Evolutionary conservation across 2,888 invertebrate species (phyloP), one percentile per base, ranked within the genome.

Genomic region (Meiosimyza platycephala): DNA sequence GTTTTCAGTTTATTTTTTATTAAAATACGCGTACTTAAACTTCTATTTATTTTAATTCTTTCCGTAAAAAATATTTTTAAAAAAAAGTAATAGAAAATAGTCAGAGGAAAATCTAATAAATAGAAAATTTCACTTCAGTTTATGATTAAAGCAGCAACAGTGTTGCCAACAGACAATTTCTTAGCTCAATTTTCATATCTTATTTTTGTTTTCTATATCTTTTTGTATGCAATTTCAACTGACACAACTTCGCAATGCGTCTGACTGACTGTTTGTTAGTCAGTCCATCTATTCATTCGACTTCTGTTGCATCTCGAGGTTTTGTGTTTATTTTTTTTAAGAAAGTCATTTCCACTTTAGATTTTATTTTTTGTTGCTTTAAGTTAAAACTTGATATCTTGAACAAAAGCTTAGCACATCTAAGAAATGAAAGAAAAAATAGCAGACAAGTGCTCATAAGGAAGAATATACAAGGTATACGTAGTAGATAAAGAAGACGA

Each of bases 321-420:
- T 15, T 57, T 18, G 18, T 28, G 57, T 18, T 57, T 57, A 11
- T 50, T 40, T 59, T 57, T 66, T 51, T 66, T 66, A 40, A 62
- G 54, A 71, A 73, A 73, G 48, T 73, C 48, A 67, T 74, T 71
- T 74, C 70, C 73, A 74, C 71, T 69, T 69, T 40, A 62, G 60
- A 67, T 63, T 67, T 22, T 62, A 54, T 67, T 33, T 40, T 40
- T 47, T 47, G 48, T 47, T 40, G 47, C 47, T 48, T 63, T 48
- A n/a, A 47, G 48, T 12, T 40, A 60, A 69, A 69, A 69, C 69
- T 69, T 69, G 69, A 69, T 69, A 69, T 47, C 40, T 63, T 47
- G 16, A 18, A 48, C 63, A 63, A 47, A 63, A 18, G 18, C 63
- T 57, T 15, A 57, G 18, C 16, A 50, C 6, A 63, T 63, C 51